Percentiles rank a stretch among this genome's conserved stretches.
Evolutionary conservation across 2,113 vertebrate genomes (phyloP).

Genomic region (Oreocharis arfaki): DNA sequence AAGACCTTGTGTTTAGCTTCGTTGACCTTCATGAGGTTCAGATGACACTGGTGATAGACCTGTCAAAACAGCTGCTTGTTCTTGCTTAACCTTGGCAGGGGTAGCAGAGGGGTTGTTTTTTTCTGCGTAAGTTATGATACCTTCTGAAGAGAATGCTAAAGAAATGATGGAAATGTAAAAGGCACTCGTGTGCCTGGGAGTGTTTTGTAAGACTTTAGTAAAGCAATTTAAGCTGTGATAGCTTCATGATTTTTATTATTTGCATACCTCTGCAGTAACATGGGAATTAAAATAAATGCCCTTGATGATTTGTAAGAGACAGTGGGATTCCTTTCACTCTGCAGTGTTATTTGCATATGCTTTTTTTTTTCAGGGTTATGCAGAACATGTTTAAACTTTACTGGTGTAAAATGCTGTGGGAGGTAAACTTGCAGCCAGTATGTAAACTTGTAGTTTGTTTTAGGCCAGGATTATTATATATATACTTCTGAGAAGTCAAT

Average conservation of each 20-base stretch:
- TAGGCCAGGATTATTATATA: not conserved
- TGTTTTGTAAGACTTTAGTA: not conserved
- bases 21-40: not conserved
- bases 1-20: not conserved
- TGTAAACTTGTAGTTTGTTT: not conserved
- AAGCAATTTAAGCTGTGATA: not conserved
- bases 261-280: not conserved
- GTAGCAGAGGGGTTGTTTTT: not conserved
- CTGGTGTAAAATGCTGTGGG: not conserved
- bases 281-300: slow-evolving; percentile 11
- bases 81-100: not conserved
- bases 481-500: not conserved
- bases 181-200: not conserved
- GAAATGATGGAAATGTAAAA: not conserved
- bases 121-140: not conserved
- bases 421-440: not conserved
- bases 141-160: not conserved
- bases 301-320: not conserved
- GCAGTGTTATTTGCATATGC: not conserved
- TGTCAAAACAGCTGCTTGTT: not conserved
- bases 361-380: not conserved
- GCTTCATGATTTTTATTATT: not conserved
- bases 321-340: not conserved
- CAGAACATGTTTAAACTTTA: not conserved
- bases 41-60: not conserved